Base-by-base conservation (phyloP, 1,140 invertebrate species). In the Bombus sylvicola region DNA sequence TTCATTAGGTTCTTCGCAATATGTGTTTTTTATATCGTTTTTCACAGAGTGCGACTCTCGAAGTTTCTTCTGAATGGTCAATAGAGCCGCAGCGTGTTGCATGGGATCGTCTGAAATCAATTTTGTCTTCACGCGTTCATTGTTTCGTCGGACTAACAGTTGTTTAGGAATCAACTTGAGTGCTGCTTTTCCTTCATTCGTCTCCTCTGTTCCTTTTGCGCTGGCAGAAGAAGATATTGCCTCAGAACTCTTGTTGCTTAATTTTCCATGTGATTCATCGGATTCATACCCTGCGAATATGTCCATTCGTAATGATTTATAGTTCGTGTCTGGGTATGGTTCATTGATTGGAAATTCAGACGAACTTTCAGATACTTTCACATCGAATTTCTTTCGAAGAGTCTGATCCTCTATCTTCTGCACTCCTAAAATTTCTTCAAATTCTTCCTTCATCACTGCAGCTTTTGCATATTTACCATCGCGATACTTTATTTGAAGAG, bases 91-190 rank as follows among this genome's bases (percentile, higher is more conserved):
- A 37, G 87, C 41, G 31, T 92, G 74, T 34, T 90, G 68, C 37
- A 85, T 39, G n/a, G 85, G 74, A 73, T 88, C 83, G 13, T 91
- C 89, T 2, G 86, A 71, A 15, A 83, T 80, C 66, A 77, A 41
- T 75, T 90, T 90, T 15, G 79, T 4, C 31, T 88, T 90, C 13
- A 43, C n/a, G 25, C 85, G 88, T 41, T 90, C 89, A 18, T 81
- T 90, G 12, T 39, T 85, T 74, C 88, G 90, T 53, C 92, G 91
- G 28, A 94, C 88, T 31, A 93, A 57, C 8, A 95, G 83, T 47
- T 95, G 94, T 53, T 95, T 94, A 9, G 94, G 92, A 25, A 95
- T 91, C 10, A 95, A 86, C 84, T 95, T 95, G 3, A 95, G 74
- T 1, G 91, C 74, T 1, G 73, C 37, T 18, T 91, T 90, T 31